Conservation (phyloP, 2,888 invertebrate species). For the Morpho deidamia region DNA sequence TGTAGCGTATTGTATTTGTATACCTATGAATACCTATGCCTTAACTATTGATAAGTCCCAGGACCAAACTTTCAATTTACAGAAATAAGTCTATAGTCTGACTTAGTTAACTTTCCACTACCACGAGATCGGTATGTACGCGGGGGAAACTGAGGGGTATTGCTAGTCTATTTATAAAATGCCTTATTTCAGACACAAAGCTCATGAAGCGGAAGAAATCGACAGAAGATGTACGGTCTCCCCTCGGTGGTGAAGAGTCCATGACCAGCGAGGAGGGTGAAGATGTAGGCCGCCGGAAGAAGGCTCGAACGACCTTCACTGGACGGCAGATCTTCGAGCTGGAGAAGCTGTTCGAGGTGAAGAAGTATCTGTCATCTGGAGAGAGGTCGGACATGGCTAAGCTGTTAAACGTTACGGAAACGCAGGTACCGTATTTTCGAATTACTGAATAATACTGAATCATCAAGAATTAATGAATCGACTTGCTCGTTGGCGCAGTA, state of each 20-base stretch:
- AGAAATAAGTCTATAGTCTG: no score
- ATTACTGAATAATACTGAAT: no score
- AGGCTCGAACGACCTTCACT: slow-evolving; percentile 96
- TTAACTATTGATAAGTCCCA: no score
- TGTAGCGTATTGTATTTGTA: no score
- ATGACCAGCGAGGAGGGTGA: slow-evolving; percentile 72
- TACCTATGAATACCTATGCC: no score
- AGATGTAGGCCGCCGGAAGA: slow-evolving; percentile 86
- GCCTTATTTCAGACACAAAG: slow-evolving; percentile 51
- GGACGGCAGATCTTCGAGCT: slow-evolving; percentile 97
- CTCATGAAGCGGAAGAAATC: slow-evolving; percentile 68
- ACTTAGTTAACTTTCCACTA: no score
- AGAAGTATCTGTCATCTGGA: slow-evolving; percentile 96
- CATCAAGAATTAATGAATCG: no score
- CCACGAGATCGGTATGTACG: no score
- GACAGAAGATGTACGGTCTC: slow-evolving; percentile 63
- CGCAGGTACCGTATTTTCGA: slow-evolving; percentile 88
- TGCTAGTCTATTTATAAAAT: neutral
- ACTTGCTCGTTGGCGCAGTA: no score
- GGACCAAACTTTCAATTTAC: no score
- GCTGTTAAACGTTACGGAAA: slow-evolving; percentile 95
- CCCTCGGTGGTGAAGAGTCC: slow-evolving; percentile 63
- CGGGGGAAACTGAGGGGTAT: no score
- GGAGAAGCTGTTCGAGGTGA: slow-evolving; percentile 96
- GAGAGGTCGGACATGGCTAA: slow-evolving; percentile 97